Base-by-base conservation (phyloP, 2,888 invertebrate species). In the Brachyopa scutellaris region DNA sequence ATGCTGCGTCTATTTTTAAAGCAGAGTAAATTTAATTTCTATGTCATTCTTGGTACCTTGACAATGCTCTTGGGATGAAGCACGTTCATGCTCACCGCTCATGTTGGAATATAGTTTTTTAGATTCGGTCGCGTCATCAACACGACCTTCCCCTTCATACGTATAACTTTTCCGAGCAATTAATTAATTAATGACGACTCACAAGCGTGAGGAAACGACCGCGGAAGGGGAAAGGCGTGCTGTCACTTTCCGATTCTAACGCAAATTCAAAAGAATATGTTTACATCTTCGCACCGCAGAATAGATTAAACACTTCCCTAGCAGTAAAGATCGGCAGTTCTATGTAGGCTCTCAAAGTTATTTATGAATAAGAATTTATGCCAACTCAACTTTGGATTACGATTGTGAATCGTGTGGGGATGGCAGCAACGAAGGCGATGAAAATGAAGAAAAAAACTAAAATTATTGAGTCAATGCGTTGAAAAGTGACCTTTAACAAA, bases 141-240 rank as follows among this genome's bases (percentile, higher is more conserved):
- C 61, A 17, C 53, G 61, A 53, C 79, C 73, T 79, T 79, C 67
- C 79, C 79, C 79, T 79, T 79, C 79, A 55, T 55, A 66, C 53
- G 26, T n/a, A 45, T 66, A 73, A 53, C 47, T 73, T 67, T 74
- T 74, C 40, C 67, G 29, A 66, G 21, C 61, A 67, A 73, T 73
- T 74, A 74, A 67, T 74, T 79, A 73, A 38, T 67, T 74, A 73
- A 67, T 74, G 67, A 67, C 47, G 70, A 70, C 49, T 53, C 69
- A 31, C 42, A 53, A 21, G 31, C 26, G 7, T 26, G 29, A 36
- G 21, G n/a, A 23, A 19, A 13, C 15, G 36, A 57, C n/a, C 40
- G 15, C 23, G 26, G 11, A 38, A 8, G 26, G 40, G 9, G 26
- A 15, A 19, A 8, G 31, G 19, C 13, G 19, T 31, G 29, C 26